Evolutionary conservation across 2,797 vertebrate species (phyloP), one percentile per base, ranked within the genome.

Genomic region (Graptemys geographica): DNA sequence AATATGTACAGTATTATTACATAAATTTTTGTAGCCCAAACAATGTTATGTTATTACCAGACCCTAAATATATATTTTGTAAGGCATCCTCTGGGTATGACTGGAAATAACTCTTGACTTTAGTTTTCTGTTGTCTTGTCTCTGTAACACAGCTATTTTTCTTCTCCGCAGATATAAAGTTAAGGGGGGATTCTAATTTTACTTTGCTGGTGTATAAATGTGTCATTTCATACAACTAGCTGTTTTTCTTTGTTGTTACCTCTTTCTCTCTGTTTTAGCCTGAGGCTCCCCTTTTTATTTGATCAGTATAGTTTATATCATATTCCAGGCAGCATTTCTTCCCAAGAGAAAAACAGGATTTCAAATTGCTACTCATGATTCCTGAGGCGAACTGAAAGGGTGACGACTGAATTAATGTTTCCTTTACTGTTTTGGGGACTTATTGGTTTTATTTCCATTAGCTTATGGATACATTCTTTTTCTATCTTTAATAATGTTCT

Each of bases 181-280:
- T 98, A 98, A 96, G 92, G 86, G 81, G 92, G 93, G 62, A 96
- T 97, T 97, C 97, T 98, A 98, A 98, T 98, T 98, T 98, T 97
- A 96, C 97, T 97, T 98, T 96, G 90, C 92, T 96, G 88, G 82
- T 97, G 28, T 98, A 98, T 98, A 98, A 98, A 98, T 97, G 97
- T 98, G 97, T 97, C 97, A 98, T 98, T 98, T 98, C 97, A 97
- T 96, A 98, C 94, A 98, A 97, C 95, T 98, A 92, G 91, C 97
- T 98, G 98, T 98, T 98, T 98, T 98, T 97, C 98, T 98, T 98
- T 98, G 98, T 98, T 98, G 96, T 97, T 97, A 97, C 97, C 97
- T 97, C 96, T 97, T 98, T 97, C 94, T 96, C 83, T 97, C 96
- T 98, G 97, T 97, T 97, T 97, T 98, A 98, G 98, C 98, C 98